Conservation (phyloP, 2,888 invertebrate species). For the Drosophila anomelani region DNA sequence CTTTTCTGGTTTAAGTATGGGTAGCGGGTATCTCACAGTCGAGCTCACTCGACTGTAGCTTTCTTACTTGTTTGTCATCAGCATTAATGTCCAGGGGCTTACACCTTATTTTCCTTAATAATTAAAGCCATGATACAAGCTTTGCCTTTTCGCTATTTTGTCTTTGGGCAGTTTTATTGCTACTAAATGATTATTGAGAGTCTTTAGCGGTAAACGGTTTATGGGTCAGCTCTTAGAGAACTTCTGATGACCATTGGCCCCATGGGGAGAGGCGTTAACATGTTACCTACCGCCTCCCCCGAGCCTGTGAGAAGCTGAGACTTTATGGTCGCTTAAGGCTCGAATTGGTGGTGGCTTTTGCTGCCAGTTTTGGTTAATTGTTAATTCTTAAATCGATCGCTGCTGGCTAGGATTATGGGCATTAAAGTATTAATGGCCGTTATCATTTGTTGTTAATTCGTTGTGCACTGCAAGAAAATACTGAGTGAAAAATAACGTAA, state of each 20-base stretch:
- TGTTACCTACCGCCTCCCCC: conserved; percentile 6
- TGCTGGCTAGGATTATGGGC: conserved; percentile 30
- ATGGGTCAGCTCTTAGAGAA: conserved; percentile 43
- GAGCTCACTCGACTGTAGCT: no score
- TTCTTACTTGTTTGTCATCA: conserved; percentile 6
- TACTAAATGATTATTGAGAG: conserved; percentile 55
- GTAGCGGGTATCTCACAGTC: no score
- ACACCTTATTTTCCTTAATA: conserved; percentile 28
- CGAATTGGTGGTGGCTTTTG: conserved; percentile 11
- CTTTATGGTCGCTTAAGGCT: conserved; percentile 27
- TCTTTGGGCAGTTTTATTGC: conserved; percentile 46
- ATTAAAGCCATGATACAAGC: conserved; percentile 41
- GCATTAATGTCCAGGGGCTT: conserved; percentile 17
- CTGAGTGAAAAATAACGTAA: no score
- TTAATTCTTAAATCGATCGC: conserved; percentile 52
- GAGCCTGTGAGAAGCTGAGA: conserved; percentile 16
- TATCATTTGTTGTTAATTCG: not conserved
- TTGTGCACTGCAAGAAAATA: not conserved
- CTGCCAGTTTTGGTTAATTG: conserved; percentile 28
- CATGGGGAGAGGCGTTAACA: conserved; percentile 23
- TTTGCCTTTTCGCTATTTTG: conserved; percentile 24
- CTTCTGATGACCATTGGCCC: conserved; percentile 12
- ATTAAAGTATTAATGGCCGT: conserved; percentile 13
- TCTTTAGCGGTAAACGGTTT: conserved; percentile 54
- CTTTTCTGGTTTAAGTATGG: no score